These are phyloP conservation scores for Cyphomyrus discorhynchus DNA, from an alignment of 2,113 vertebrate genomes.

Conservation along the genomic window DNA sequence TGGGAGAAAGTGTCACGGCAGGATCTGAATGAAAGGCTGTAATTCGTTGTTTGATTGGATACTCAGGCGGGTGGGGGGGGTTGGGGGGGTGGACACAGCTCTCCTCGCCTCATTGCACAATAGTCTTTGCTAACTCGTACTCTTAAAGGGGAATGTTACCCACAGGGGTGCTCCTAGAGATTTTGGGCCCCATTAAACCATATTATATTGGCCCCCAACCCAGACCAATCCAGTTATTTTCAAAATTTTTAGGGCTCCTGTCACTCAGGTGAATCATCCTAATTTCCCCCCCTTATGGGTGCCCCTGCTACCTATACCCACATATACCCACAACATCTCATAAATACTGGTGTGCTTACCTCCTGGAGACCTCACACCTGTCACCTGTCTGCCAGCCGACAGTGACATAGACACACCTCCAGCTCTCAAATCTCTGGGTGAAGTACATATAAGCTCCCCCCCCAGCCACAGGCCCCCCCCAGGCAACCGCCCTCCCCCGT, in stretches of 20 bases:
- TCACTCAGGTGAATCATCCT: neutral
- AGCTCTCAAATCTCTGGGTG: neutral
- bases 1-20: neutral
- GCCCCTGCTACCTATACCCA: neutral
- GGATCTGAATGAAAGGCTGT: neutral
- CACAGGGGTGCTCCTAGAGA: neutral
- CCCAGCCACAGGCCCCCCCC: too few species aligned
- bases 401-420: neutral
- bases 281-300: neutral
- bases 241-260: neutral
- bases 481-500: too few species aligned
- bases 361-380: neutral
- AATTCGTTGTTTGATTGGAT: neutral
- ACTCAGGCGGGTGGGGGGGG: neutral
- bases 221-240: neutral
- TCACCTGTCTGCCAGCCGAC: neutral
- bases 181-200: neutral
- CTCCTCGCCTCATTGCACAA: neutral
- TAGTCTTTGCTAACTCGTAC: neutral
- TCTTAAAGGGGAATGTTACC: neutral
- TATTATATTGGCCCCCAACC: neutral
- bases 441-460: neutral
- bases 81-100: neutral
- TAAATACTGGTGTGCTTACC: neutral
- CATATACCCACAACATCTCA: neutral